Percentiles rank a stretch among this genome's conserved stretches.
phyloP scores from a whole-genome alignment of 1,140 invertebrate genomes.

The Notospermus geniculatus region DNA sequence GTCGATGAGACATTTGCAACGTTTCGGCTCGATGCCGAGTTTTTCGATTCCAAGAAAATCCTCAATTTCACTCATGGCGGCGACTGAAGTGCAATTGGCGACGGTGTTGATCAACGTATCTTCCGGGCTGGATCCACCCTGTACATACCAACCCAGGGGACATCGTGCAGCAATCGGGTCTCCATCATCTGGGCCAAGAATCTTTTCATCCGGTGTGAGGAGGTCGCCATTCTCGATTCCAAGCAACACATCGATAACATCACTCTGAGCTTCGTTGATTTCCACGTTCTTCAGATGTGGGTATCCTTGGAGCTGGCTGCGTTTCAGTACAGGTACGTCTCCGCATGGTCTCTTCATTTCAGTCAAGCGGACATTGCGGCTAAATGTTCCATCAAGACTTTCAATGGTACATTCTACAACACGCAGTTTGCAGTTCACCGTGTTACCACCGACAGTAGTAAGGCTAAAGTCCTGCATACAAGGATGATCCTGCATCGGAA shows the following conservation, averaged over 20 bases:
- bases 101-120: background rate
- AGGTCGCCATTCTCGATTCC: conserved; percentile 5
- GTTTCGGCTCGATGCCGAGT: background rate
- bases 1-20: conserved; percentile 5
- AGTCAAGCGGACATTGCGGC: background rate
- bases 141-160: conserved; percentile 10
- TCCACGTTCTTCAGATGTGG: conserved; percentile 2
- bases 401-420: background rate
- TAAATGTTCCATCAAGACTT: conserved; percentile 1
- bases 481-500: background rate
- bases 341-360: conserved; percentile 13
- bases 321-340: background rate
- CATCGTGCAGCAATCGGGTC: conserved; percentile 8
- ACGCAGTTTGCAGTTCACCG: background rate
- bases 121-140: conserved; percentile 5
- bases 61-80: conserved; percentile 3
- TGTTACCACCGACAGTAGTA: conserved; percentile 5
- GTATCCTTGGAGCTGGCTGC: background rate
- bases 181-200: background rate
- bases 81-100: background rate
- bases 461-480: conserved; percentile 5
- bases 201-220: background rate
- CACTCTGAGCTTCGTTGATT: background rate
- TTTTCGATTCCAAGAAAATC: conserved; percentile 9
- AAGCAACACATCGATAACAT: conserved; percentile 7